Evolutionary conservation across 2,888 invertebrate genomes (phyloP).

Genomic region (Lepidochrysops patricia): DNA sequence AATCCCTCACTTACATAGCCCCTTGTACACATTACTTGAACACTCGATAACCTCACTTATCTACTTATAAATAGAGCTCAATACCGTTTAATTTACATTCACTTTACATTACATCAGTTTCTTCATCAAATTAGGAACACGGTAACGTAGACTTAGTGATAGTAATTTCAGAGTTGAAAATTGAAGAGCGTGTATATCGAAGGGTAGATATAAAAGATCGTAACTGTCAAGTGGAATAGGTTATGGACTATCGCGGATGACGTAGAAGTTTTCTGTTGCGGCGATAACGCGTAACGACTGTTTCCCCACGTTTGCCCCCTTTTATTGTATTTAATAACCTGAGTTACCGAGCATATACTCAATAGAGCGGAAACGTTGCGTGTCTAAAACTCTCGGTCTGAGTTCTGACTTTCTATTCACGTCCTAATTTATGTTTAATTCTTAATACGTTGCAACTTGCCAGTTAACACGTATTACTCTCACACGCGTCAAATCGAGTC

Average conservation of each 20-base stretch:
- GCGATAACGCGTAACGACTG: conserved; percentile 55
- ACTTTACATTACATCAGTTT: conserved; percentile 6
- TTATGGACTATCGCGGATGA: conserved; percentile 65
- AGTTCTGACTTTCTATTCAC: too few species aligned
- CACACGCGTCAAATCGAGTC: too few species aligned
- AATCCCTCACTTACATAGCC: not conserved
- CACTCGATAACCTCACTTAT: conserved; percentile 12
- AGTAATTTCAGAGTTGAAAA: not conserved
- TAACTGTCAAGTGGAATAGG: conserved; percentile 56
- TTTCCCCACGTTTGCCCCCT: conserved; percentile 29
- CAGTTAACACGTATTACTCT: too few species aligned
- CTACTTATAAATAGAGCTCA: conserved; percentile 5
- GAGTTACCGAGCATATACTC: conserved; percentile 6
- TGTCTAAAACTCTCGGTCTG: too few species aligned
- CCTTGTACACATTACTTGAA: conserved; percentile 9
- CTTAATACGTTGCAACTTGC: too few species aligned
- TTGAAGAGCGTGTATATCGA: not conserved
- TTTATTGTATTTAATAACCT: conserved; percentile 24
- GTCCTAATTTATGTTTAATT: too few species aligned
- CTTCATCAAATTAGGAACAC: not conserved
- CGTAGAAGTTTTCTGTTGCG: conserved; percentile 59
- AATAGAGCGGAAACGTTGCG: too few species aligned
- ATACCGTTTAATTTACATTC: conserved; percentile 12
- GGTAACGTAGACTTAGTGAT: not conserved
- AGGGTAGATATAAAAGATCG: conserved; percentile 28